Evolutionary conservation across 2,888 invertebrate species (phyloP).

Genomic region (Sabellastarte sp.): DNA sequence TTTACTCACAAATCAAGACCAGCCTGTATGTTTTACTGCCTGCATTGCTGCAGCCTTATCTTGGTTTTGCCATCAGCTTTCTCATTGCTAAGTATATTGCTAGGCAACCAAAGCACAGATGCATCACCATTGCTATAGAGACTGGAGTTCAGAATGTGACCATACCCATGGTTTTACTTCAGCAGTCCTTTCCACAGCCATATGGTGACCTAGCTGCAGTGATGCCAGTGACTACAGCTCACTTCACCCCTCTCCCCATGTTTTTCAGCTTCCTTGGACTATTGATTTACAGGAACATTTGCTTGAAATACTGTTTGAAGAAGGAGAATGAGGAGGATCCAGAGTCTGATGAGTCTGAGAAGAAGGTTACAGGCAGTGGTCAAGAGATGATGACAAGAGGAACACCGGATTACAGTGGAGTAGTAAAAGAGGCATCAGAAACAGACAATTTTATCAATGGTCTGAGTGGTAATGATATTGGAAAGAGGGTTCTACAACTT

Average conservation of each 20-base stretch:
- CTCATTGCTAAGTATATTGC: neutral
- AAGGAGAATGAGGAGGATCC: too few relatives aligned
- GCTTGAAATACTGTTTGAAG: too few relatives aligned
- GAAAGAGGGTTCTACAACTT: too few relatives aligned
- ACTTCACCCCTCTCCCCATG: neutral
- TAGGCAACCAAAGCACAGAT: neutral
- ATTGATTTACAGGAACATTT: neutral
- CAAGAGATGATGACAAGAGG: too few relatives aligned
- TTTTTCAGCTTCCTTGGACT: neutral
- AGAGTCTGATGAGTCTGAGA: too few relatives aligned
- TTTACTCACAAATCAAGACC: neutral
- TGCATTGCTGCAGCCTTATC: slow-evolving; percentile 1
- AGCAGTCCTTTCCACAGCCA: neutral
- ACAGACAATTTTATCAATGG: too few relatives aligned
- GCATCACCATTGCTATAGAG: slow-evolving; percentile 4
- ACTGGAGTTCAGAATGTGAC: slow-evolving; percentile 3
- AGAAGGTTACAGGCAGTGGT: too few relatives aligned
- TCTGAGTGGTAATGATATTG: too few relatives aligned
- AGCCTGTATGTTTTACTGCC: neutral
- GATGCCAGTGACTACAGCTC: slow-evolving; percentile 4
- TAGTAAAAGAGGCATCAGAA: too few relatives aligned
- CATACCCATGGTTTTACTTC: slow-evolving; percentile 1
- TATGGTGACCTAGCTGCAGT: neutral
- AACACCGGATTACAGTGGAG: too few relatives aligned
- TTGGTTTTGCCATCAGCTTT: neutral